phyloP scores from a whole-genome alignment of 92 coral and sea anemone species.

The Phenganax marumi region DNA sequence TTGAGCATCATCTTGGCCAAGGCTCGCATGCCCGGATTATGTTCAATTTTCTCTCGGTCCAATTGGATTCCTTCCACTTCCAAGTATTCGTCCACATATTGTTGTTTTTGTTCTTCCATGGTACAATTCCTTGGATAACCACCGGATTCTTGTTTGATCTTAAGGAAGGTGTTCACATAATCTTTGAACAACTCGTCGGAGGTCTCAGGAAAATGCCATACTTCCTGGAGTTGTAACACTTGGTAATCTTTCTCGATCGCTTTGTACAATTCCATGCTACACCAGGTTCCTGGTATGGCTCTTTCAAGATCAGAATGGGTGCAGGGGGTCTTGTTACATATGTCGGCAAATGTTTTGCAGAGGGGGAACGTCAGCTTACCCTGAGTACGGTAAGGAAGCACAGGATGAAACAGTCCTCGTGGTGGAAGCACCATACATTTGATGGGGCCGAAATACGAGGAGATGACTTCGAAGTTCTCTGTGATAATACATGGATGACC shows the following conservation, averaged over 20 bases:
- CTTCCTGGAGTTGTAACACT: conserved; percentile 39
- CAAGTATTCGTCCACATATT: no score
- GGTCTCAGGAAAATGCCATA: conserved; percentile 40
- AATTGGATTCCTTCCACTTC: conserved; percentile 1
- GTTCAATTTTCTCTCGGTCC: no score
- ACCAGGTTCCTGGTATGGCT: conserved; percentile 56
- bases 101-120: no score
- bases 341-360: neutral
- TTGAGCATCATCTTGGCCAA: neutral
- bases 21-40: neutral
- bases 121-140: no score
- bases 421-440: neutral
- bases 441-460: neutral
- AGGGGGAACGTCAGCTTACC: neutral
- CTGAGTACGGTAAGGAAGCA: conserved; percentile 6
- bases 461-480: neutral
- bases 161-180: no score
- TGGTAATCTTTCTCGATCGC: neutral
- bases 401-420: neutral
- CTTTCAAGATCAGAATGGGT: no score
- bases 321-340: no score
- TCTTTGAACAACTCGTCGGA: neutral
- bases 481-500: no score
- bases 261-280: conserved; percentile 13
- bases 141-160: no score